A percentile compares a stretch with the other conserved stretches of the same genome.
phyloP scores from a whole-genome alignment of 1,140 invertebrate species.

The Polypedilum pembai region DNA sequence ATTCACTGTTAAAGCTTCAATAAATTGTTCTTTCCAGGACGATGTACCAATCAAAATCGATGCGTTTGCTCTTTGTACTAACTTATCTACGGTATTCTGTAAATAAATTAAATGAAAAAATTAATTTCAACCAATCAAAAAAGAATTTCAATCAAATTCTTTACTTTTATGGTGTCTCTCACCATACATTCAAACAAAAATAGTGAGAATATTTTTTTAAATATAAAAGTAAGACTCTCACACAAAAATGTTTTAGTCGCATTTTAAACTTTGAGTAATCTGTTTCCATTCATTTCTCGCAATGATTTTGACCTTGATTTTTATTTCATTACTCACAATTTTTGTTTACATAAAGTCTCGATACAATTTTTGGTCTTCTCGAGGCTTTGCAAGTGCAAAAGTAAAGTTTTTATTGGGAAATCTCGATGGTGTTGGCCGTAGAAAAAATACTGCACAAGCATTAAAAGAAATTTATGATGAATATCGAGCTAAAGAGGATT shows the following conservation, averaged over 20 bases:
- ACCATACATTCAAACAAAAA: background rate
- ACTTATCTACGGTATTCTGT: constrained; percentile 94
- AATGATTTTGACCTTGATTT: background rate
- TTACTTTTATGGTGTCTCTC: background rate
- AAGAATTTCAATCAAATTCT: background rate
- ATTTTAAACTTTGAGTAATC: too few relatives aligned
- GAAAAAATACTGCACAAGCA: constrained; percentile 39
- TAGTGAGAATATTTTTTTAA: background rate
- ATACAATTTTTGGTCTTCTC: constrained; percentile 37
- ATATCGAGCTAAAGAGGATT: constrained; percentile 36
- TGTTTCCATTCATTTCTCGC: background rate
- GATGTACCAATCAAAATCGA: constrained; percentile 90
- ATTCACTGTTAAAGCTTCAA: constrained; percentile 90
- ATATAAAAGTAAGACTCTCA: background rate
- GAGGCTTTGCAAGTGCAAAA: constrained; percentile 41
- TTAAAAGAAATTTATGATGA: constrained; percentile 42
- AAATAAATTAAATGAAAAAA: constrained; percentile 39
- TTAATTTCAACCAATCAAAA: too few relatives aligned
- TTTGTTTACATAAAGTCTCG: constrained; percentile 13
- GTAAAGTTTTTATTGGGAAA: constrained; percentile 47
- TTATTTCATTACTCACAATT: background rate
- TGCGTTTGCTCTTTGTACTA: constrained; percentile 92
- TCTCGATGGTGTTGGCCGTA: constrained; percentile 41
- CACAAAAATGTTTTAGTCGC: too few relatives aligned
- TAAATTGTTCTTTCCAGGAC: constrained; percentile 97